Percentiles rank a stretch among this genome's conserved stretches.
These are phyloP conservation scores for Delichon dasypus DNA, from an alignment of 2,797 vertebrate species.

Conservation along the genomic window DNA sequence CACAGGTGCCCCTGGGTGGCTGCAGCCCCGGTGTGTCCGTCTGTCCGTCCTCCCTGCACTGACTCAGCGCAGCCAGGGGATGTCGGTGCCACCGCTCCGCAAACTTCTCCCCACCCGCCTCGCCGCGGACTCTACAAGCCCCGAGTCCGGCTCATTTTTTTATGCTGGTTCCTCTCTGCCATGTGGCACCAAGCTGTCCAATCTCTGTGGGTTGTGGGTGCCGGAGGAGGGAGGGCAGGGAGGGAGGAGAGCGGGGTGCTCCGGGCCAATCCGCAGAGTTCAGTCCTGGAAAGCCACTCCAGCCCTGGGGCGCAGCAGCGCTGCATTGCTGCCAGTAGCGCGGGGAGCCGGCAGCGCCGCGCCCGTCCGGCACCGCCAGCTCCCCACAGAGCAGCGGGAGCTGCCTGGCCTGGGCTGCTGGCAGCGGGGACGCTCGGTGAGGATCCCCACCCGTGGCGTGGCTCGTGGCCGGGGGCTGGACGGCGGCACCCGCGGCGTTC, in stretches of 20 bases:
- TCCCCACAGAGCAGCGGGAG: background rate
- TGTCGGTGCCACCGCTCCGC: background rate
- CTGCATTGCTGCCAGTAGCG: background rate
- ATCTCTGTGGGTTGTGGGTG: constrained; percentile 50
- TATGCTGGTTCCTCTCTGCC: constrained; percentile 48
- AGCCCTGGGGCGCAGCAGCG: background rate
- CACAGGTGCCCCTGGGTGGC: background rate
- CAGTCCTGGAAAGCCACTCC: background rate
- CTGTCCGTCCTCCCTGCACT: background rate
- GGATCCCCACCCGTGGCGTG: background rate
- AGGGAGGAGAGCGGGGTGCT: constrained; percentile 46
- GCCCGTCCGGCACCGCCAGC: background rate
- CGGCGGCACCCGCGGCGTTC: fast-evolving
- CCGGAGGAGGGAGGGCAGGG: constrained; percentile 28
- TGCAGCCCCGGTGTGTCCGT: background rate
- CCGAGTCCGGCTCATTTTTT: constrained; percentile 35
- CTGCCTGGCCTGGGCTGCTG: background rate
- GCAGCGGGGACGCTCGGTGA: background rate
- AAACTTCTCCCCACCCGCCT: constrained; percentile 1
- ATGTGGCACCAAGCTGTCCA: constrained; percentile 63
- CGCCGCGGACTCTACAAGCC: background rate
- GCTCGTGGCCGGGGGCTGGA: background rate
- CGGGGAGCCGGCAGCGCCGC: background rate
- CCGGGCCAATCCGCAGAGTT: constrained; percentile 45
- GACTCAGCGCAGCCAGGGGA: background rate